Conservation (phyloP, 2,113 vertebrate species). For the Rhegmatorhina hoffmannsi region DNA sequence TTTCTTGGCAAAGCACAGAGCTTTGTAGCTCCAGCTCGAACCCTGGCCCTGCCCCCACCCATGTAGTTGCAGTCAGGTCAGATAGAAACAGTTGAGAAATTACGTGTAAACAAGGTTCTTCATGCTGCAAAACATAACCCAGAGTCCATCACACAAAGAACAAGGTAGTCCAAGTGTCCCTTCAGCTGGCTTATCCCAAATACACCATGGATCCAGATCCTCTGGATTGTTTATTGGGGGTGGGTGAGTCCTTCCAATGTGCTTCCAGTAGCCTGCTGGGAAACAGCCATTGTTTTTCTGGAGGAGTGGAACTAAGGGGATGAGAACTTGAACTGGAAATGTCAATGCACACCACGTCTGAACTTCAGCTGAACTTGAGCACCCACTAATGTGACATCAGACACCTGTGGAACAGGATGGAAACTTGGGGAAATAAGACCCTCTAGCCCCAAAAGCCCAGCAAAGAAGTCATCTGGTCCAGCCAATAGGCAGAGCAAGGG, state of each 20-base stretch:
- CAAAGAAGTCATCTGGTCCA: background rate
- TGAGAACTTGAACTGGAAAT: background rate
- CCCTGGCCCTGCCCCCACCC: background rate
- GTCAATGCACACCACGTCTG: fast-evolving
- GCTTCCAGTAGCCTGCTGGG: background rate
- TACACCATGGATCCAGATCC: fast-evolving
- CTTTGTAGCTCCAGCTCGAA: background rate
- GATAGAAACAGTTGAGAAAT: background rate
- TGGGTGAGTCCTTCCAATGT: background rate
- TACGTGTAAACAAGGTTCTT: background rate
- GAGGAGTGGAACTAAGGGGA: background rate
- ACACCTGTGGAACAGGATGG: background rate
- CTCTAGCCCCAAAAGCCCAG: background rate
- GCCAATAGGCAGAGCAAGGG: background rate
- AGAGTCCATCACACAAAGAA: fast-evolving
- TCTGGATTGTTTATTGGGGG: background rate
- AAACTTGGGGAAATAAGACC: background rate
- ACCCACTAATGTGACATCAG: background rate
- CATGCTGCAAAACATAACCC: background rate
- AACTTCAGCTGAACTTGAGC: background rate
- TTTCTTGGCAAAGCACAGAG: background rate
- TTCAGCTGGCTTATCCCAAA: background rate
- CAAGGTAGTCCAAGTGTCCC: background rate
- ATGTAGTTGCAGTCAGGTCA: background rate
- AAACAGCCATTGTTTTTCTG: background rate